Percentiles rank a stretch among this genome's conserved stretches.
These are phyloP conservation scores for Sebastes diaconus DNA, from an alignment of 2,797 vertebrate genomes.

Conservation along the genomic window DNA sequence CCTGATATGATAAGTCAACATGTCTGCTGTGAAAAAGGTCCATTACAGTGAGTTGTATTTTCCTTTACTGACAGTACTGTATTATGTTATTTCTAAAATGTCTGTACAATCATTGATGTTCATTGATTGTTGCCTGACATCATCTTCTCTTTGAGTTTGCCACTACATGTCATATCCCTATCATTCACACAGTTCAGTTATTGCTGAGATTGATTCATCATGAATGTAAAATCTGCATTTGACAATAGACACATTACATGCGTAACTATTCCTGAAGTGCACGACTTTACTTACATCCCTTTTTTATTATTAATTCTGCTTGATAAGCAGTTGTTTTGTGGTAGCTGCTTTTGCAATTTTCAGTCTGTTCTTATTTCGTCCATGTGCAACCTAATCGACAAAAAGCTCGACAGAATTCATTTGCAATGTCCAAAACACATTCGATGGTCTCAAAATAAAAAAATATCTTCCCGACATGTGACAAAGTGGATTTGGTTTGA, in stretches of 20 bases:
- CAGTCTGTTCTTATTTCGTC: neutral
- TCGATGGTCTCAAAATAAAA: neutral
- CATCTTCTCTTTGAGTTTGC: neutral
- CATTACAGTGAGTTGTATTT: neutral
- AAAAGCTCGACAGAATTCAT: neutral
- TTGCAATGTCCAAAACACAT: neutral
- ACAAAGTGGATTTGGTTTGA: slow-evolving; percentile 11
- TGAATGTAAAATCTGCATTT: neutral
- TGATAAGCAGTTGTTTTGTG: neutral
- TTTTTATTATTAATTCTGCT: neutral
- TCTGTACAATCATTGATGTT: neutral
- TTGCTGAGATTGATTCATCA: neutral
- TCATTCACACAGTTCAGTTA: neutral
- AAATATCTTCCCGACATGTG: neutral
- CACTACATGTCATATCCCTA: neutral
- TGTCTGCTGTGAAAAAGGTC: too few relatives aligned
- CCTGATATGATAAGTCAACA: too few relatives aligned
- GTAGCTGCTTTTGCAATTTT: neutral
- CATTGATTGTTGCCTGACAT: neutral
- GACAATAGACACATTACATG: neutral
- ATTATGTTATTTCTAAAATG: neutral
- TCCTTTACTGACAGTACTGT: neutral
- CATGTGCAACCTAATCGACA: neutral
- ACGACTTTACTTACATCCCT: neutral
- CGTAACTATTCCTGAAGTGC: neutral